phyloP scores from a whole-genome alignment of 2,888 invertebrate genomes.

The Notocelia uddmanniana region DNA sequence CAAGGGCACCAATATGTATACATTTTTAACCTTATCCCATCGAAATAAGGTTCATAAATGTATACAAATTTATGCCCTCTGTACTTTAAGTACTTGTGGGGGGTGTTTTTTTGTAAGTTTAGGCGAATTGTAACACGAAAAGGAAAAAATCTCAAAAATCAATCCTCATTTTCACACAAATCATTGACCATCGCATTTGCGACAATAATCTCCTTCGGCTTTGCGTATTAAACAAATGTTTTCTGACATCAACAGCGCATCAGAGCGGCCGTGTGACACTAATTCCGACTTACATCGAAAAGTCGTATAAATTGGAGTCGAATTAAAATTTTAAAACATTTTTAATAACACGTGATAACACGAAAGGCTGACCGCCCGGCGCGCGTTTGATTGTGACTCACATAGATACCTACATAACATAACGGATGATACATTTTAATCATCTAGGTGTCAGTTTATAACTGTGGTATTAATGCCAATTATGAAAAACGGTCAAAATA shows the following conservation, averaged over 20 bases:
- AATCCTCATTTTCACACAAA: constrained; percentile 59
- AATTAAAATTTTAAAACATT: constrained; percentile 75
- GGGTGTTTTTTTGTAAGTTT: too few relatives aligned
- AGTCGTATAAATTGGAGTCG: constrained; percentile 77
- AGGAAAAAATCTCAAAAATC: constrained; percentile 50
- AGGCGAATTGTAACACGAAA: background rate
- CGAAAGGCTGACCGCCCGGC: constrained; percentile 60
- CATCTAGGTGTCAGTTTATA: constrained; percentile 19
- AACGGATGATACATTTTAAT: constrained; percentile 37
- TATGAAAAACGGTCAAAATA: background rate
- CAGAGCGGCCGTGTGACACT: constrained; percentile 73
- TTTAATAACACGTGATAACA: constrained; percentile 72
- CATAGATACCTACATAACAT: constrained; percentile 16
- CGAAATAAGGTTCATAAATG: too few relatives aligned
- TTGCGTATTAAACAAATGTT: constrained; percentile 77
- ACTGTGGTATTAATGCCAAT: background rate
- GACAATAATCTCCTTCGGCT: constrained; percentile 68
- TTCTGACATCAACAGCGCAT: constrained; percentile 70
- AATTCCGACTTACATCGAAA: constrained; percentile 79
- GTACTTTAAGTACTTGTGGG: background rate
- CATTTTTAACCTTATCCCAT: too few relatives aligned
- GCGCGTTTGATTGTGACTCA: constrained; percentile 46
- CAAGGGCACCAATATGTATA: too few relatives aligned
- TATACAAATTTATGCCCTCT: too few relatives aligned
- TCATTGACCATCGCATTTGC: constrained; percentile 60